These are phyloP conservation scores for Asarcornis scutulata DNA, from an alignment of 2,113 vertebrate genomes.

Conservation along the genomic window DNA sequence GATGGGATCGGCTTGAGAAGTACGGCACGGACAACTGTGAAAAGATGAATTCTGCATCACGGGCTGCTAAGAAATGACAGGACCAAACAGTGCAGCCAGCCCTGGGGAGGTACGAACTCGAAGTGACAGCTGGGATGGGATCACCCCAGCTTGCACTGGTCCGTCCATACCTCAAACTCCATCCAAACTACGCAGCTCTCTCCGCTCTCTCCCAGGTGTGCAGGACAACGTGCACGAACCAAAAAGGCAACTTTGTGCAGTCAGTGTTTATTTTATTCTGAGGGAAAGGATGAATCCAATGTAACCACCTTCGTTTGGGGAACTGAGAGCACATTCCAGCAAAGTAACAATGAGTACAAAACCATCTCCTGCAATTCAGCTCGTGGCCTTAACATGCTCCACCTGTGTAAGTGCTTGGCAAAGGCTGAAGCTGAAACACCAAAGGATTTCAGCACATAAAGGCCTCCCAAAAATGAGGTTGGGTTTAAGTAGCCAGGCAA, in stretches of 20 bases:
- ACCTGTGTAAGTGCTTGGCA: conserved; percentile 42
- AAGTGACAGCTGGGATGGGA: background rate
- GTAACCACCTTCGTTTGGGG: background rate
- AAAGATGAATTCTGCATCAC: background rate
- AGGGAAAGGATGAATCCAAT: background rate
- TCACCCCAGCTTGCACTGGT: background rate
- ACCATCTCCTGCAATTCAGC: background rate
- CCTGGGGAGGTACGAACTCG: background rate
- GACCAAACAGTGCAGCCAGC: rapidly evolving
- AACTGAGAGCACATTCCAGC: background rate
- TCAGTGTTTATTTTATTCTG: background rate
- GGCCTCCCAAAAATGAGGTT: conserved; percentile 1
- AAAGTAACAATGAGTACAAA: background rate
- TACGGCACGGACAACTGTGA: background rate
- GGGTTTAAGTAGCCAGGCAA: conserved; percentile 36
- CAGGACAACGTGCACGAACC: rapidly evolving
- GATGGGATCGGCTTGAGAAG: background rate
- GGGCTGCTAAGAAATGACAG: background rate
- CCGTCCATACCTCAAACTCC: background rate
- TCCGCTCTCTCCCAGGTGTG: background rate
- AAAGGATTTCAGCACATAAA: conserved; percentile 17
- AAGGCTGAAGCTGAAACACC: background rate
- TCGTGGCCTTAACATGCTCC: background rate
- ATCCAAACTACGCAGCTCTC: background rate
- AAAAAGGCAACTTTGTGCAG: background rate